Evolutionary conservation across 2,888 invertebrate genomes (phyloP), one percentile per base, ranked within the genome.

Genomic region (Amphiduros pacificus): DNA sequence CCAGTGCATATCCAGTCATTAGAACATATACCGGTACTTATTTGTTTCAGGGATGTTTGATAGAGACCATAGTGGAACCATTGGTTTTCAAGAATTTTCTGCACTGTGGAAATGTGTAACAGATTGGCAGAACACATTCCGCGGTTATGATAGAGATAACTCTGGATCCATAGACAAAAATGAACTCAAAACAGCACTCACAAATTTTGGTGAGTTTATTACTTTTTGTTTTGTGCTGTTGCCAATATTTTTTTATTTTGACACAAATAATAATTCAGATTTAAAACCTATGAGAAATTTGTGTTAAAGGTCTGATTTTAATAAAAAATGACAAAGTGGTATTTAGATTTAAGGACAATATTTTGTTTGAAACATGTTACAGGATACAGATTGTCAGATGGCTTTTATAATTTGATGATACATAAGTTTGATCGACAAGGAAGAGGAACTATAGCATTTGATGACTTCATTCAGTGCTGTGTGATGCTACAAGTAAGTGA

Each of bases 401-500:
- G 87, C 62, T 87, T 96, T 58, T 87, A 94, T 62, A 88, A 88
- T 66, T 87, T 90, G 40, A 87, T 98, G 75, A 86, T 99, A 57
- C 88, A 90, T 71, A 97, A 97, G 83, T 99, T 96, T 84, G 98
- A 98, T 84, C 87, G 97, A 69, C 90, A 89, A 75, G 94, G 94
- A n/a, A 65, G 78, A 52, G 93, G 94, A 32, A 91, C 91, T 6
- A 92, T 99, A 73, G 88, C 93, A 58, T 99, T 99, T 84, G 98
- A 99, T 85, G 98, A 99, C 83, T 98, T 98, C 81, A 97, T 98
- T 72, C 97, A 97, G 81, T 94, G 94, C 79, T 95, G 94, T 81
- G 89, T 97, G 66, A 90, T 92, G 58, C 85, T 96, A 77, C 91
- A 94, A 86, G 94, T 94, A 86, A 91, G 91, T 88, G 28, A 36